phyloP scores from a whole-genome alignment of 92 coral and sea anemone species.

The Parazoanthus atlanticus region DNA sequence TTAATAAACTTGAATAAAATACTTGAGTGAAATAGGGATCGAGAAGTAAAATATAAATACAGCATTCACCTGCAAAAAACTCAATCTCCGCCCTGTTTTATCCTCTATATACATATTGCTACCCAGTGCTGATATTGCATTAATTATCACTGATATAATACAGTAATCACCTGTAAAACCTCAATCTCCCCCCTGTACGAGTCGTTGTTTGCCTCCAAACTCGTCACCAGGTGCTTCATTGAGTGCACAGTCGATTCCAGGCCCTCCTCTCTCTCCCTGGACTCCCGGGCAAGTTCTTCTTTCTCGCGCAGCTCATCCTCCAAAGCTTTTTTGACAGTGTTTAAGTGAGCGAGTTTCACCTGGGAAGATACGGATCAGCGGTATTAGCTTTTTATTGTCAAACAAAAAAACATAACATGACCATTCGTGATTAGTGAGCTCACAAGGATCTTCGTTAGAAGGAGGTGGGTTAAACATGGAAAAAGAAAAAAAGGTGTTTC shows the following conservation, averaged over 20 bases:
- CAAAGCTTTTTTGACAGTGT: slow-evolving; percentile 50
- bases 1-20: too few species aligned
- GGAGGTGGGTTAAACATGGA: too few species aligned
- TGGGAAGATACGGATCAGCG: background rate
- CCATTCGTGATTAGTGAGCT: too few species aligned
- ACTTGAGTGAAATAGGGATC: too few species aligned
- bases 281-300: slow-evolving; percentile 31
- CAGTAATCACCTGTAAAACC: slow-evolving; percentile 19
- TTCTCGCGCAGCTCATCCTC: slow-evolving; percentile 62
- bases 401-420: background rate
- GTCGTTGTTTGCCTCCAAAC: slow-evolving; percentile 63
- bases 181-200: slow-evolving; percentile 54
- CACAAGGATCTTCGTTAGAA: too few species aligned
- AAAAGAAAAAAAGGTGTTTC: too few species aligned
- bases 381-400: background rate
- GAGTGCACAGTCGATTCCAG: slow-evolving; percentile 44
- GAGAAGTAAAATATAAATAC: too few species aligned
- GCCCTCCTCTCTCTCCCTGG: slow-evolving; percentile 44
- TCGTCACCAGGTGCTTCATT: slow-evolving; percentile 45
- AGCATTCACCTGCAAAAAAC: too few species aligned
- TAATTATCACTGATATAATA: too few species aligned
- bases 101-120: too few species aligned
- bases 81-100: too few species aligned
- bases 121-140: too few species aligned
- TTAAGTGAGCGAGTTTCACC: slow-evolving; percentile 53